These are phyloP conservation scores for Rhinoderma darwinii DNA, from an alignment of 2,113 vertebrate genomes.

Conservation along the genomic window DNA sequence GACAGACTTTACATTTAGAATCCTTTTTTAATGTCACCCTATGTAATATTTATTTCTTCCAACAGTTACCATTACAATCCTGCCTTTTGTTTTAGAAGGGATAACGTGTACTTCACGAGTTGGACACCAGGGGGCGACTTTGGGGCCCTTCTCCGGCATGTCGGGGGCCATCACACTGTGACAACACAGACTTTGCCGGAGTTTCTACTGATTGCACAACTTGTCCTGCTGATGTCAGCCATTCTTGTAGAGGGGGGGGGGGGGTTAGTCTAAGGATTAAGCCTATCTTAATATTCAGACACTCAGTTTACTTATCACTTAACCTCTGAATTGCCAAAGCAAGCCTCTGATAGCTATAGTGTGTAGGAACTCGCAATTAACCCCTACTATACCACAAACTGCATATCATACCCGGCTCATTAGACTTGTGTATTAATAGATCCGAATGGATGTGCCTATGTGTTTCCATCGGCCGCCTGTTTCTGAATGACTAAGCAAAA, in stretches of 20 bases:
- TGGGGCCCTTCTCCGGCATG: neutral
- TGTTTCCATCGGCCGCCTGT: neutral
- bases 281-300: neutral
- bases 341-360: no score
- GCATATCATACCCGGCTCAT: no score
- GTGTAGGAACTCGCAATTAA: neutral
- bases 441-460: neutral
- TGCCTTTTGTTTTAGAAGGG: neutral
- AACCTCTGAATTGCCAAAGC: neutral
- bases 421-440: neutral
- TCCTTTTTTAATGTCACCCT: no score
- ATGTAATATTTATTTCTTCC: no score
- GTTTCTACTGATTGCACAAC: conserved; percentile 26
- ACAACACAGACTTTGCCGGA: neutral
- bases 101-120: no score
- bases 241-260: neutral
- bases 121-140: neutral
- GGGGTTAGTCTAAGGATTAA: conserved; percentile 14
- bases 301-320: neutral
- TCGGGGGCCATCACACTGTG: neutral
- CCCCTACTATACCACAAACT: neutral
- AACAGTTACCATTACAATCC: neutral
- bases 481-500: conserved; percentile 55
- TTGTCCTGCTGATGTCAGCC: conserved; percentile 31
- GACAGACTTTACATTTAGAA: no score